A percentile compares a stretch with the other conserved stretches of the same genome.
Evolutionary conservation across 2,797 vertebrate species (phyloP).

Genomic region (Sebastes trivittatus): DNA sequence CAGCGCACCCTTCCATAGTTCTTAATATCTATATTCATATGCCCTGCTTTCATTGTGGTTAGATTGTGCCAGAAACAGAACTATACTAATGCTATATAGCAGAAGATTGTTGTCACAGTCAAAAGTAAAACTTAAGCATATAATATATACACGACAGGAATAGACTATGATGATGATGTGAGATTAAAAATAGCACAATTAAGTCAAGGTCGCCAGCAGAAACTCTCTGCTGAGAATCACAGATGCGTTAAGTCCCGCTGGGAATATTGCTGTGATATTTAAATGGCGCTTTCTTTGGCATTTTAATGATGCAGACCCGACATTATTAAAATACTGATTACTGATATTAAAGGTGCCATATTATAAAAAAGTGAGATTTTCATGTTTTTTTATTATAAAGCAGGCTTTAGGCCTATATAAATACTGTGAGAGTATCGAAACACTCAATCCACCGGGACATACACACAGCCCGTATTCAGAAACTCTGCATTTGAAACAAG

Average conservation of each 20-base stretch:
- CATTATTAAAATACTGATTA: slow-evolving; percentile 17
- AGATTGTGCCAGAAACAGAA: background rate
- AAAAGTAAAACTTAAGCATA: background rate
- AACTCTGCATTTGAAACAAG: too few relatives aligned
- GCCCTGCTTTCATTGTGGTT: background rate
- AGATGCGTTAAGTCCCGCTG: slow-evolving; percentile 20
- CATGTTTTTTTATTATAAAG: too few relatives aligned
- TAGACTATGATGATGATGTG: background rate
- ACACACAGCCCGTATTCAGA: too few relatives aligned
- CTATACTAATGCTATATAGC: background rate
- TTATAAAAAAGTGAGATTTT: too few relatives aligned
- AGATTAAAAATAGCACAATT: slow-evolving; percentile 4
- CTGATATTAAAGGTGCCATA: too few relatives aligned
- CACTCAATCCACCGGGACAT: too few relatives aligned
- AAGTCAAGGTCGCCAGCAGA: background rate
- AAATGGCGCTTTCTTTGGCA: slow-evolving; percentile 27
- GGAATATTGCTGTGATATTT: slow-evolving; percentile 42
- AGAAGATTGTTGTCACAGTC: background rate
- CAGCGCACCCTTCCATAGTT: background rate
- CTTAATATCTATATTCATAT: background rate
- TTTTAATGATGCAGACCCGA: slow-evolving; percentile 28
- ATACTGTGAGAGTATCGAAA: too few relatives aligned
- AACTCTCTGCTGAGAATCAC: background rate
- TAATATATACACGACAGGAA: background rate
- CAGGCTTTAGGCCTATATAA: too few relatives aligned